phyloP scores from a whole-genome alignment of 2,797 vertebrate genomes.

The Nannoperca australis region DNA sequence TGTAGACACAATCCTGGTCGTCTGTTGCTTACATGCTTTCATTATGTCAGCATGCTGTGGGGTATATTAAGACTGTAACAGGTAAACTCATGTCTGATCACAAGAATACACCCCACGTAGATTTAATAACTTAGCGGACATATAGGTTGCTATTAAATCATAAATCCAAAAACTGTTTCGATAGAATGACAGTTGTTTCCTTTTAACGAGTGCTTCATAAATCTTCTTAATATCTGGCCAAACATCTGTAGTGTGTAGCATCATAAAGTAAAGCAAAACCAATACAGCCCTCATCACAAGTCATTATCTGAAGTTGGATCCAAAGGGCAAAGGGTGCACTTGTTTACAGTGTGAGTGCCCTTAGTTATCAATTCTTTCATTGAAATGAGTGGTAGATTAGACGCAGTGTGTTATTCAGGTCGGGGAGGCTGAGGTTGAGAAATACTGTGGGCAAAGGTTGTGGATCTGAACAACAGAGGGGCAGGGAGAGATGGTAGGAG shows the following conservation, averaged over 20 bases:
- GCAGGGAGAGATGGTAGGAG: neutral
- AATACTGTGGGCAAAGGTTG: constrained; percentile 65
- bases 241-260: neutral
- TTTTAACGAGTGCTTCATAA: neutral
- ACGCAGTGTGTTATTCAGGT: constrained; percentile 31
- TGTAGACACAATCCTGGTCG: constrained; percentile 31
- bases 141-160: neutral
- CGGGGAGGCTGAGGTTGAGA: constrained; percentile 39
- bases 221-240: neutral
- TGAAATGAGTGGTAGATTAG: constrained; percentile 60
- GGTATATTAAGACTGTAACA: neutral
- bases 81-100: neutral
- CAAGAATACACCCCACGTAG: neutral
- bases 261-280: neutral
- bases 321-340: constrained; percentile 59
- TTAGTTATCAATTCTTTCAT: constrained; percentile 59
- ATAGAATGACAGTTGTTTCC: neutral
- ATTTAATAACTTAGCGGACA: neutral
- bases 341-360: constrained; percentile 45
- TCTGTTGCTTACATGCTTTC: constrained; percentile 10
- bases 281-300: constrained; percentile 5
- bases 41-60: constrained; percentile 19
- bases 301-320: constrained; percentile 29
- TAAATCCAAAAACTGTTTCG: neutral
- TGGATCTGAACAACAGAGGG: neutral